Base-by-base conservation (phyloP, 2,888 invertebrate species). In the Pherbina coryleti region DNA sequence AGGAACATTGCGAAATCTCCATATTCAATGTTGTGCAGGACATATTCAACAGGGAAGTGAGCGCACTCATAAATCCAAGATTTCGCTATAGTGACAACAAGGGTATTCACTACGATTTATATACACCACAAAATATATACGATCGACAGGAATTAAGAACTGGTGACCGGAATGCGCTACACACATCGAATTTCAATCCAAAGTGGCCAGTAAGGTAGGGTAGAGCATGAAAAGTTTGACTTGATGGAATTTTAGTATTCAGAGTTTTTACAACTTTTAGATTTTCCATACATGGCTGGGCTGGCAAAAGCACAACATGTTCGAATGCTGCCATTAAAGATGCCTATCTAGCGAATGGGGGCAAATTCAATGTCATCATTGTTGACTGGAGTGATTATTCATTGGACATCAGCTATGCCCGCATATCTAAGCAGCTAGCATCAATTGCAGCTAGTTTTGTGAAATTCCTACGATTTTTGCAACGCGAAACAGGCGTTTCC, bases 341-440 rank as follows among this genome's bases (percentile, higher is more conserved):
- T 82, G 86, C 87, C 60, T 88, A 88, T 71, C 62, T 88, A 64
- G 80, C 82, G 14, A 83, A 80, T 5, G 88, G 86, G 22, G 82
- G 86, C 37, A 22, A 14, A 31, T 88, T 82, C 75, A 89, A 89
- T 77, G 84, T 88, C 0, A 86, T 89, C 34, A 80, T 87, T n/a
- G 82, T 89, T 64, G 88, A 89, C 80, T 89, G 89, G 89, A 85
- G 86, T 78, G 82, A 79, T 8, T 85, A 86, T 77, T 82, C 89
- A 0, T 17, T 82, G 14, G 86, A 85, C 25, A 81, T 87, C 3
- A 84, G 82, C 75, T 89, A 89, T 80, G 55, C 79, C 9, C 83
- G 85, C 1, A 84, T 88, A 5, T 85, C 87, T 25, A 83, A 84
- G 75, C 85, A 87, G 74, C 79, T 89, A 31, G 55, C 81, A 0